phyloP scores from a whole-genome alignment of 2,113 vertebrate genomes.

The Phocoena phocoena region DNA sequence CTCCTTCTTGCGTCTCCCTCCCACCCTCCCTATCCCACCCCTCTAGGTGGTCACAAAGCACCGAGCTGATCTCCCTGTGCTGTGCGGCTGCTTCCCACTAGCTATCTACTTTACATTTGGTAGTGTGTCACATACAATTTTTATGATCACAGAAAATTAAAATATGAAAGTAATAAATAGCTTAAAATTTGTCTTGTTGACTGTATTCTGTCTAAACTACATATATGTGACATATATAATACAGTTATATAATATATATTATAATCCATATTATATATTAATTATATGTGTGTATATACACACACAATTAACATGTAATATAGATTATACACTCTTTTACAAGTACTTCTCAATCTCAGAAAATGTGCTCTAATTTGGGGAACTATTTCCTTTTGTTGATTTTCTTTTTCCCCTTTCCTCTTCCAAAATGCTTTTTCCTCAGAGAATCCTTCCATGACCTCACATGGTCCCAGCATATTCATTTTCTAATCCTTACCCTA shows the following conservation, averaged over 20 bases:
- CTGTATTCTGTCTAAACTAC: background rate
- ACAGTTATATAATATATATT: background rate
- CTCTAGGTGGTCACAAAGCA: no score
- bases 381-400: background rate
- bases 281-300: background rate
- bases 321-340: background rate
- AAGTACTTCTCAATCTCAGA: background rate
- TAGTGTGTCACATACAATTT: background rate
- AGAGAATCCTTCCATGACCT: background rate
- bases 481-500: background rate
- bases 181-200: background rate
- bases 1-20: no score
- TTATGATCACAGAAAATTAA: background rate
- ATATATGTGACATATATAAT: background rate
- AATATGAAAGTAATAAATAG: background rate
- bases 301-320: background rate
- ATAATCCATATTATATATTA: background rate
- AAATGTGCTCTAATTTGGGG: background rate
- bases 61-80: no score
- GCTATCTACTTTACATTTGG: no score
- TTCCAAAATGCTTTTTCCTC: conserved; percentile 21
- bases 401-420: background rate
- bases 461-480: background rate
- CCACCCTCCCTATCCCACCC: no score
- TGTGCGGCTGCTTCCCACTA: no score